A percentile compares a stretch with the other conserved stretches of the same genome.
phyloP scores from a whole-genome alignment of 2,113 vertebrate genomes.

The Paramormyrops kingsleyae region DNA sequence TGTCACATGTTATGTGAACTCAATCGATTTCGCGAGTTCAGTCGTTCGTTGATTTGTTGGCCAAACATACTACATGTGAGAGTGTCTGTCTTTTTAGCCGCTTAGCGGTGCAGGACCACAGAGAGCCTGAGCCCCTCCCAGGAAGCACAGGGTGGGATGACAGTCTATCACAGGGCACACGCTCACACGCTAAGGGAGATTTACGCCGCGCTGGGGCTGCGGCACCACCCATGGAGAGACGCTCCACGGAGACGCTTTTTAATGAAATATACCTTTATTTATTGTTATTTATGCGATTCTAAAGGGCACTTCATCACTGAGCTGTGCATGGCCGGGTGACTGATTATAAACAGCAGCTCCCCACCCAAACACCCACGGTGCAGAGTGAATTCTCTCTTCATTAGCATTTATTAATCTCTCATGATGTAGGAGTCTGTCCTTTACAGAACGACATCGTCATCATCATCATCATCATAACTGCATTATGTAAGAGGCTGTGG shows the following conservation, averaged over 20 bases:
- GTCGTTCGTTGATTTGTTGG: not conserved
- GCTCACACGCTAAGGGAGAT: not conserved
- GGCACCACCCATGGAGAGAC: not conserved
- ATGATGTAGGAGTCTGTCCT: not conserved
- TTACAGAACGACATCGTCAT: not conserved
- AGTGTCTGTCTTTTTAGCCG: not conserved
- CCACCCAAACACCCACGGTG: not conserved
- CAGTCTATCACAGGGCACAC: not conserved
- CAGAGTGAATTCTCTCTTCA: not conserved
- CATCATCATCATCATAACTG: not conserved
- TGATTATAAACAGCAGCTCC: not conserved
- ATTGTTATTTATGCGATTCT: not conserved
- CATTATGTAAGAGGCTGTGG: not conserved
- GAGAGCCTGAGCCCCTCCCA: too few relatives aligned
- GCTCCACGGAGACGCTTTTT: not conserved
- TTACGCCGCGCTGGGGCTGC: not conserved
- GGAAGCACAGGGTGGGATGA: not conserved
- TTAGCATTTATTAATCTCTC: not conserved
- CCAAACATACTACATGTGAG: not conserved
- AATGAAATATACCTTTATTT: not conserved
- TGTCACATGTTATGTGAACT: not conserved
- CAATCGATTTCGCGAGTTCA: not conserved
- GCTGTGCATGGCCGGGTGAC: not conserved
- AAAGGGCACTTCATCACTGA: not conserved
- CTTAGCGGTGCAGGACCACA: not conserved